Evolutionary conservation across 1,140 invertebrate species (phyloP).

Genomic region (Diorhabda elongata): DNA sequence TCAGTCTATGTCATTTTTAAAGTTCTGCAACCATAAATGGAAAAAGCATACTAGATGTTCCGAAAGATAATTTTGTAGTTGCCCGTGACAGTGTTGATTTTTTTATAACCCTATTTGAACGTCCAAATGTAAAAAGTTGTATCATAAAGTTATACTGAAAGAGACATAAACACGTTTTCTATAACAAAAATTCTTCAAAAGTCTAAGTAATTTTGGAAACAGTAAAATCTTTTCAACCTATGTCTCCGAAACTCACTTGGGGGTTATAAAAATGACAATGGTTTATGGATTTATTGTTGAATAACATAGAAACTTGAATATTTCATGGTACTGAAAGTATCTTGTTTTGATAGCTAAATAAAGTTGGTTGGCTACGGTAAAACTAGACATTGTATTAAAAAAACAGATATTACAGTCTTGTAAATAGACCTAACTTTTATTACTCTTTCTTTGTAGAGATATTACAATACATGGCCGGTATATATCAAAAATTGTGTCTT

Average conservation of each 20-base stretch:
- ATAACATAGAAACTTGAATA: slow-evolving; percentile 24
- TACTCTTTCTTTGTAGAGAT: too few species aligned
- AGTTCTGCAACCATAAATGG: too few species aligned
- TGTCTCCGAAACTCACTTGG: slow-evolving; percentile 22
- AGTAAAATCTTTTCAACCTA: slow-evolving; percentile 24
- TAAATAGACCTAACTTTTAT: too few species aligned
- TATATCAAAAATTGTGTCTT: too few species aligned
- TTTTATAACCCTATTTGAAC: slow-evolving; percentile 6
- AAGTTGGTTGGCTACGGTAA: not conserved
- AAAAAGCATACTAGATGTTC: too few species aligned
- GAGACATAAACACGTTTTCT: slow-evolving; percentile 23
- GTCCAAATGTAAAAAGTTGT: slow-evolving; percentile 11
- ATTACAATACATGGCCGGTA: too few species aligned
- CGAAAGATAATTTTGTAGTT: too few species aligned
- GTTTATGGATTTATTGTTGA: slow-evolving; percentile 26
- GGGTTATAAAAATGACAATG: slow-evolving; percentile 23
- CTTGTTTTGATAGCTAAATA: not conserved
- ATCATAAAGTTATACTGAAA: slow-evolving; percentile 22
- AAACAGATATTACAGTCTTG: not conserved
- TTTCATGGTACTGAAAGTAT: slow-evolving; percentile 15
- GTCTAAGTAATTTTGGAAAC: slow-evolving; percentile 22
- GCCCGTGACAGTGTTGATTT: not conserved
- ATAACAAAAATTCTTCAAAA: slow-evolving; percentile 18
- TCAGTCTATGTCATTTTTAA: too few species aligned
- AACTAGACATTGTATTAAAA: not conserved